Conservation (phyloP, 2,797 vertebrate species). For the Sphenodon punctatus region DNA sequence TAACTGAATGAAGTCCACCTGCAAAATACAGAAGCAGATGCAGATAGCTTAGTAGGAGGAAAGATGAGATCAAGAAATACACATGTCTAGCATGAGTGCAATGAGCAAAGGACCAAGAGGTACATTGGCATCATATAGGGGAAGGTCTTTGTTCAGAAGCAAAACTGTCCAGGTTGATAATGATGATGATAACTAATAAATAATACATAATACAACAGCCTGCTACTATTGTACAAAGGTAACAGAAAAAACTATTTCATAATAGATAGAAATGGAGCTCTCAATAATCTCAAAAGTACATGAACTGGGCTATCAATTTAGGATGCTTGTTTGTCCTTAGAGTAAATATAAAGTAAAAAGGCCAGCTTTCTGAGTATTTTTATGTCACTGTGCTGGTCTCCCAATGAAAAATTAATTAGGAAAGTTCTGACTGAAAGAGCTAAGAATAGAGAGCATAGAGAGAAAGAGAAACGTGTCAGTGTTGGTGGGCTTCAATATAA, state of each 20-base stretch:
- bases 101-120: too few relatives aligned
- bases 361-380: background rate
- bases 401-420: background rate
- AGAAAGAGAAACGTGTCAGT: background rate
- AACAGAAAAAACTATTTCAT: background rate
- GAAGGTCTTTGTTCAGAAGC: too few relatives aligned
- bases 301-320: background rate
- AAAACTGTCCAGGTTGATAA: too few relatives aligned
- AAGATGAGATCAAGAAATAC: too few relatives aligned
- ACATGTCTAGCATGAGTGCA: too few relatives aligned
- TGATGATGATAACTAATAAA: background rate
- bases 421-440: background rate
- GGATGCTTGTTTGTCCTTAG: background rate
- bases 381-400: background rate
- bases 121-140: too few relatives aligned
- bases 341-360: background rate
- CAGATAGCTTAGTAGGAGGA: too few relatives aligned
- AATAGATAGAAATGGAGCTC: background rate
- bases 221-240: background rate
- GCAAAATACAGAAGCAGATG: too few relatives aligned
- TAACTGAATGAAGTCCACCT: too few relatives aligned
- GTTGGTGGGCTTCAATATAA: background rate
- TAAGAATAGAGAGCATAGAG: fast-evolving
- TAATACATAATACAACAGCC: background rate
- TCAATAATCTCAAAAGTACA: background rate